Percentiles rank a stretch among this genome's conserved stretches.
phyloP scores from a whole-genome alignment of 2,797 vertebrate genomes.

The Tenualosa ilisha region DNA sequence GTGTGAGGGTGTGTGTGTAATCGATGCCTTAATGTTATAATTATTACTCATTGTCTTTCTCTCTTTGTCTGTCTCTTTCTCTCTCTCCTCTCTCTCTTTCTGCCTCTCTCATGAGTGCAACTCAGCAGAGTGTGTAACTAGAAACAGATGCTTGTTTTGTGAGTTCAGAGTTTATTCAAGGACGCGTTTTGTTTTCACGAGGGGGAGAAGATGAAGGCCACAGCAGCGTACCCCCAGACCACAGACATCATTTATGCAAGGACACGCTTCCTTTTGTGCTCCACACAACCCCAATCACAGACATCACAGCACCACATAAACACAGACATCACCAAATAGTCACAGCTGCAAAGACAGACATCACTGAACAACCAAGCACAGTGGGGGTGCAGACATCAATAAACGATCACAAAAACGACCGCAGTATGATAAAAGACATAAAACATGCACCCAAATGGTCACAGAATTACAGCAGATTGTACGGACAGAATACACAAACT shows the following conservation, averaged over 20 bases:
- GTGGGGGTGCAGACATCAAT: too few relatives aligned
- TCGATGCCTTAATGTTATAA: conserved; percentile 4
- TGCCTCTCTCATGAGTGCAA: background rate
- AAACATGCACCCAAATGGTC: background rate
- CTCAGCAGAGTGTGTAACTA: conserved; percentile 11
- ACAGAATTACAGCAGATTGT: background rate
- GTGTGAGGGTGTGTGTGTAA: background rate
- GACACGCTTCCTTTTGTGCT: background rate
- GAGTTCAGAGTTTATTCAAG: conserved; percentile 24
- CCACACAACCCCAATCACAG: background rate
- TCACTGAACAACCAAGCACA: background rate
- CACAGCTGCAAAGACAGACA: background rate
- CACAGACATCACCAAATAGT: conserved; percentile 5
- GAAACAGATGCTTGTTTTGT: conserved; percentile 24
- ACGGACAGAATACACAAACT: background rate
- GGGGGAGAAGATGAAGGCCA: conserved; percentile 4
- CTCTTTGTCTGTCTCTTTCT: background rate
- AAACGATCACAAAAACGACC: background rate
- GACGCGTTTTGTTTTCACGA: conserved; percentile 21
- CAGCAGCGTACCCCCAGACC: conserved; percentile 4
- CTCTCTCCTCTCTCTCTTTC: conserved; percentile 7
- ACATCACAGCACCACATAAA: background rate
- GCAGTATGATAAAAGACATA: background rate
- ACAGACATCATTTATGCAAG: conserved; percentile 19
- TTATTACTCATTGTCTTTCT: background rate